A percentile compares a stretch with the other conserved stretches of the same genome.
phyloP scores from a whole-genome alignment of 2,113 vertebrate species.

The Aleadryas rufinucha region DNA sequence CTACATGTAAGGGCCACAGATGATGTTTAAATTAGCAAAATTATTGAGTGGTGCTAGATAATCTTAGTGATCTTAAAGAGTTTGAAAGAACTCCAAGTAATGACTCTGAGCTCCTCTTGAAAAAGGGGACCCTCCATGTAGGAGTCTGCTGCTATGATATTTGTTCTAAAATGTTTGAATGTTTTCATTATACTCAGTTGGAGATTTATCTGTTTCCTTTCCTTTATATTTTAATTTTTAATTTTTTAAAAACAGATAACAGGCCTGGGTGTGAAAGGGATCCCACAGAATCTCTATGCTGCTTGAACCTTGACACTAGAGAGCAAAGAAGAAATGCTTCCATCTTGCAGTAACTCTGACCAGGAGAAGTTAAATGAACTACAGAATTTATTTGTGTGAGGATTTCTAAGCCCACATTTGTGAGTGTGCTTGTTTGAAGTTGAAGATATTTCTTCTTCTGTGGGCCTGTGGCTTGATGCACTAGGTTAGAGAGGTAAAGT shows the following conservation, averaged over 20 bases:
- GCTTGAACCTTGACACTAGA: not conserved
- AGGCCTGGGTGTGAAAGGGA: slow-evolving; percentile 67
- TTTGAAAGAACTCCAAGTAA: not conserved
- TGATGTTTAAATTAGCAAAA: not conserved
- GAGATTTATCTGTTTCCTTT: not conserved
- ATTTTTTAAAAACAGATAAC: slow-evolving; percentile 45
- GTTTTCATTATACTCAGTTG: not conserved
- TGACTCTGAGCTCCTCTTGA: not conserved
- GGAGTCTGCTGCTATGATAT: not conserved
- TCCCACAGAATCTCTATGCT: slow-evolving; percentile 54
- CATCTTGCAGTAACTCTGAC: not conserved
- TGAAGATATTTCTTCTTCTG: not conserved
- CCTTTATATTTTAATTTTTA: not conserved
- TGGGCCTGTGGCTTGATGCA: not conserved
- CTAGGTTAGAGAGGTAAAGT: not conserved
- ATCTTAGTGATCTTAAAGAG: not conserved
- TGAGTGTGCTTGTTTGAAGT: not conserved
- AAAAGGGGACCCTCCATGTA: not conserved
- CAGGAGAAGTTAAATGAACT: not conserved
- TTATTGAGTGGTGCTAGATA: not conserved
- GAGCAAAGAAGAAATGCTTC: not conserved
- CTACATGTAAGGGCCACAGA: not conserved
- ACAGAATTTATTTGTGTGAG: not conserved
- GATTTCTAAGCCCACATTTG: not conserved
- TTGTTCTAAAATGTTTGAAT: not conserved